Evolutionary conservation across 1,140 invertebrate species (phyloP), one percentile per base, ranked within the genome.

Genomic region (Magallana angulata): DNA sequence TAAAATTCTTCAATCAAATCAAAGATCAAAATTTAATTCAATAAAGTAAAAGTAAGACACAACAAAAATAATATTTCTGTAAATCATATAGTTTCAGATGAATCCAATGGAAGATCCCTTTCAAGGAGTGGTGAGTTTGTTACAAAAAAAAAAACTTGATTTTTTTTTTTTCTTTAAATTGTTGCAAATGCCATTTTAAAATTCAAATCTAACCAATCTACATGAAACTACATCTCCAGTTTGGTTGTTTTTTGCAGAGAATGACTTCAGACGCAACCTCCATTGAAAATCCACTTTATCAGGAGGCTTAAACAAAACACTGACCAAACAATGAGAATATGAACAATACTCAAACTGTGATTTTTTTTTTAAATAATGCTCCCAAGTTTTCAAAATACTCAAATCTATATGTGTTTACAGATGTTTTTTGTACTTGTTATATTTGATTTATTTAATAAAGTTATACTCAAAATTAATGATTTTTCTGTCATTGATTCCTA

Each of bases 271-370:
- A 87, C 71, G 87, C 86, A 62, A 89, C 89, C 12, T 90, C 90
- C 4, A 89, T 91, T 86, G 90, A 91, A n/a, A 91, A 91, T 59
- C 90, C 90, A 56, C 88, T 91, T 5, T 91, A 91, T 80, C 84
- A 89, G 60, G 90, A 91, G 24, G n/a, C 59, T 6, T 64, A 0
- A 64, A 64, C 60, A 64, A 64, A 64, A 64, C 18, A n/a, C 60
- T 64, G 36, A 48, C 36, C n/a, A 18, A 64, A 18, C 60, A 36
- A 12, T 76, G 68, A 76, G 4, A 30, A 11, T 36, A 12, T 9
- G 18, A 16, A 64, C 24, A 76, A 76, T 76, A 76, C 68, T 30
- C 68, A 76, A 76, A 76, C 0, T 76, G 68, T 76, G 68, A 76
- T 62, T 62, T 62, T 62, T 1, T 48, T 48, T 48, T 48, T 48